Conservation (phyloP, 2,797 vertebrate species). For the Craterocephalus amniculus region DNA sequence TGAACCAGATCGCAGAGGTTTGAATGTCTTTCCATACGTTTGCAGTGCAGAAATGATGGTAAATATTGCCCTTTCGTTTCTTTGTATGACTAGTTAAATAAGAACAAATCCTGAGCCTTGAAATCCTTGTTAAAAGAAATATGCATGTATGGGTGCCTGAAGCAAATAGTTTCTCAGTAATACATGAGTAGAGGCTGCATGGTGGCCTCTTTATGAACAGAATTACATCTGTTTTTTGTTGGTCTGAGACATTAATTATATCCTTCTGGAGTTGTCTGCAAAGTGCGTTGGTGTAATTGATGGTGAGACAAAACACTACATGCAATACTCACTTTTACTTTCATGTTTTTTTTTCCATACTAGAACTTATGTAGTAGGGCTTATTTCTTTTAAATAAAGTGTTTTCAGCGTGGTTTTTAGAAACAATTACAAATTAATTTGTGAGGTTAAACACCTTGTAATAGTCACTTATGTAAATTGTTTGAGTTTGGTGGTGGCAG, state of each 20-base stretch:
- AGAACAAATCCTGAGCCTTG: conserved; percentile 30
- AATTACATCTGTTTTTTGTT: conserved; percentile 80
- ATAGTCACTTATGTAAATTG: not conserved
- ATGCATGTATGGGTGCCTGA: conserved; percentile 63
- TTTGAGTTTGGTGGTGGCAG: not conserved
- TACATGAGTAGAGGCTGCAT: conserved; percentile 66
- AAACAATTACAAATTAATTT: not conserved
- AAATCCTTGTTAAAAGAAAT: conserved; percentile 71
- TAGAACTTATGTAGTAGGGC: conserved; percentile 8
- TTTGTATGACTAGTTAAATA: conserved; percentile 45
- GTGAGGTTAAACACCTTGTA: not conserved
- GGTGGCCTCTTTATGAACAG: conserved; percentile 74
- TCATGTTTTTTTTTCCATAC: conserved; percentile 6
- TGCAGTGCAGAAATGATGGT: not conserved
- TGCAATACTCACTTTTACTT: conserved; percentile 27
- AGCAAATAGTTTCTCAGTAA: conserved; percentile 75
- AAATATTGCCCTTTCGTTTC: conserved; percentile 17
- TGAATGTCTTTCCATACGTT: conserved; percentile 1
- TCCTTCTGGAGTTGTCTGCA: conserved; percentile 58
- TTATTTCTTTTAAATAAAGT: not conserved
- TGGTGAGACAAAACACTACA: conserved; percentile 37
- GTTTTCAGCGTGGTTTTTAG: not conserved
- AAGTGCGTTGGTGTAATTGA: conserved; percentile 50
- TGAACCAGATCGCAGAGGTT: not conserved
- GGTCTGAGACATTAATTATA: conserved; percentile 75